phyloP scores from a whole-genome alignment of 2,113 vertebrate genomes.

The Athene noctua region DNA sequence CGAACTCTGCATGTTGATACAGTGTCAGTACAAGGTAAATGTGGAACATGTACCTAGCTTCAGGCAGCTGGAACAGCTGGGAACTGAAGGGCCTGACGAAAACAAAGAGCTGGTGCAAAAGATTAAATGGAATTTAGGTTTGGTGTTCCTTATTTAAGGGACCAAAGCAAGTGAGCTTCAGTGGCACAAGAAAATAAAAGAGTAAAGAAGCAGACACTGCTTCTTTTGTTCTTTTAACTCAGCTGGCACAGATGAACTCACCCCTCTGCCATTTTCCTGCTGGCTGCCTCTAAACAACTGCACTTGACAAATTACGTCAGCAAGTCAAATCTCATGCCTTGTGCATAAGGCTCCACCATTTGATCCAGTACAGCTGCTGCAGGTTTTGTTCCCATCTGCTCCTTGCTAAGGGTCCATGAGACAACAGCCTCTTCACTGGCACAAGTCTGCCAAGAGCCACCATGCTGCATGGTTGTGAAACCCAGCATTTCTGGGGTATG shows the following conservation, averaged over 20 bases:
- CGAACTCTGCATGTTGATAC: neutral
- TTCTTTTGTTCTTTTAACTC: neutral
- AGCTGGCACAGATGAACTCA: neutral
- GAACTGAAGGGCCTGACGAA: neutral
- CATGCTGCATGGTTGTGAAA: rapidly evolving
- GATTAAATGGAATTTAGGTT: neutral
- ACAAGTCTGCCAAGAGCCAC: neutral
- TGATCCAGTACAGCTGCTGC: neutral
- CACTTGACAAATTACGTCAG: neutral
- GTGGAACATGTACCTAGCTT: neutral
- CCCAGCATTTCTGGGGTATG: neutral
- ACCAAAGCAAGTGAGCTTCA: neutral
- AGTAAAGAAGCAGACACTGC: neutral
- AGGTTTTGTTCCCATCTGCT: slow-evolving; percentile 1
- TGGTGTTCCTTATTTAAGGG: neutral
- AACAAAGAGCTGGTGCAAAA: neutral
- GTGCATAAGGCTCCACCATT: neutral
- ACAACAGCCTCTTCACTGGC: neutral
- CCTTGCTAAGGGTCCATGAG: neutral
- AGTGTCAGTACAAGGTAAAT: neutral
- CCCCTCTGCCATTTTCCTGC: neutral
- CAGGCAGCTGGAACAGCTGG: neutral
- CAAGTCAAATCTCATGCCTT: neutral
- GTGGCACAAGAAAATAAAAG: neutral
- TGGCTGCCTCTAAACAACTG: slow-evolving; percentile 16